Percentiles rank a stretch among this genome's conserved stretches.
These are phyloP conservation scores for Euphydryas editha DNA, from an alignment of 2,888 invertebrate species.

Conservation along the genomic window DNA sequence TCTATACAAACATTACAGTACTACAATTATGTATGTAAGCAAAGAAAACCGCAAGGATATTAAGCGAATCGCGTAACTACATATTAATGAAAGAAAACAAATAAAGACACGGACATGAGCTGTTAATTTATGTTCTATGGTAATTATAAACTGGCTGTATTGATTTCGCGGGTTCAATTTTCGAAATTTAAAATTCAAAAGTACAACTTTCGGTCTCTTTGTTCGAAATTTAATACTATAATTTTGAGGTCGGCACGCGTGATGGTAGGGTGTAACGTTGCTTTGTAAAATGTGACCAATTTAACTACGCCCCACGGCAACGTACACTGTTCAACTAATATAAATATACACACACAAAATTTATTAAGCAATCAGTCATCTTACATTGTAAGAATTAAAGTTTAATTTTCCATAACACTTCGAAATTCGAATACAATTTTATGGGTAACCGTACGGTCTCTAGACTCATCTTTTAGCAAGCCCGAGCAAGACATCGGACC, in stretches of 20 bases:
- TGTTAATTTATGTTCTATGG: slow-evolving; percentile 66
- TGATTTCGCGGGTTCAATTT: slow-evolving; percentile 56
- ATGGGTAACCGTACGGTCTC: slow-evolving; percentile 18
- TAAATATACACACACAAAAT: slow-evolving; percentile 13
- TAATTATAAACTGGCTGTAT: slow-evolving; percentile 64
- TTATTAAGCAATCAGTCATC: slow-evolving; percentile 9
- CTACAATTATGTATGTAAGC: slow-evolving; percentile 37
- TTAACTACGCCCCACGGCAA: slow-evolving; percentile 53
- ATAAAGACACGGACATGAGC: slow-evolving; percentile 64
- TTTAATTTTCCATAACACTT: slow-evolving; percentile 18
- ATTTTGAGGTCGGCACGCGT: slow-evolving; percentile 66
- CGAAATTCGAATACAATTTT: slow-evolving; percentile 1
- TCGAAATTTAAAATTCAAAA: slow-evolving; percentile 51
- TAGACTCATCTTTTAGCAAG: slow-evolving; percentile 50
- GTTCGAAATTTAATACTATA: slow-evolving; percentile 62
- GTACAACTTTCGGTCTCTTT: slow-evolving; percentile 60
- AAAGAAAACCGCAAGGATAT: slow-evolving; percentile 52
- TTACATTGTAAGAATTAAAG: slow-evolving; percentile 6
- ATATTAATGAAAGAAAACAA: slow-evolving; percentile 51
- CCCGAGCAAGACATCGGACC: slow-evolving; percentile 47
- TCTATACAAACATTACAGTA: slow-evolving; percentile 31
- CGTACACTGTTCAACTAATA: slow-evolving; percentile 20
- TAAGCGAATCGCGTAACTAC: slow-evolving; percentile 45
- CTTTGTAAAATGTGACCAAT: slow-evolving; percentile 63
- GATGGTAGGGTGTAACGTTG: slow-evolving; percentile 58